A percentile compares a stretch with the other conserved stretches of the same genome.
phyloP scores from a whole-genome alignment of 2,888 invertebrate species.

The Drosophila macrospina region DNA sequence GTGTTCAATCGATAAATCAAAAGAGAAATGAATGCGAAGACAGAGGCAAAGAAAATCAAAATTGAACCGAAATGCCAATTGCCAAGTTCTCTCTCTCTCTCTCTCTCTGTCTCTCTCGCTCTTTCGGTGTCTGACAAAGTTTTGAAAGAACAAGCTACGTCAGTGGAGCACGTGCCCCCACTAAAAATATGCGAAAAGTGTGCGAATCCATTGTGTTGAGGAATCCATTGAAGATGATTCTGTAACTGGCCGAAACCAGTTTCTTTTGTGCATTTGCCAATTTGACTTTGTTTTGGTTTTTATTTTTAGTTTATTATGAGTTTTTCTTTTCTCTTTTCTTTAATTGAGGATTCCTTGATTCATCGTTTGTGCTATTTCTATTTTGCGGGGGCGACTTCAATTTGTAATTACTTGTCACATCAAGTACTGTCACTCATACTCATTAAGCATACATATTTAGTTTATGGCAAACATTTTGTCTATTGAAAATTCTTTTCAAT shows the following conservation, averaged over 20 bases:
- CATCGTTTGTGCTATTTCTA: background rate
- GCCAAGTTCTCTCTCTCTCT: background rate
- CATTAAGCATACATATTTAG: background rate
- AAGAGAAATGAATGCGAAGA: conserved; percentile 5
- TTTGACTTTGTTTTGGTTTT: conserved; percentile 52
- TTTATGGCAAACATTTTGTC: conserved; percentile 3
- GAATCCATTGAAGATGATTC: conserved; percentile 35
- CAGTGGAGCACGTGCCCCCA: conserved; percentile 62
- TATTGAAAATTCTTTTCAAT: conserved; percentile 30
- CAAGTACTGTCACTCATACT: conserved; percentile 1
- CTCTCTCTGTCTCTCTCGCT: background rate
- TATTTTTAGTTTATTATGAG: conserved; percentile 51
- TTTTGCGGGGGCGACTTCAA: conserved; percentile 31
- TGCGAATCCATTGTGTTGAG: conserved; percentile 44
- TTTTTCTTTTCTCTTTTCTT: conserved; percentile 37
- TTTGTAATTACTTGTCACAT: conserved; percentile 30
- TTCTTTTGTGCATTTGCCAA: conserved; percentile 33
- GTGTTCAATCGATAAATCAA: conserved; percentile 52
- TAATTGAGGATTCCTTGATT: conserved; percentile 38
- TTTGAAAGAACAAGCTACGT: conserved; percentile 24
- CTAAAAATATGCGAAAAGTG: conserved; percentile 70
- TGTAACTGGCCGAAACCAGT: conserved; percentile 76
- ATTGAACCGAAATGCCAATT: background rate
- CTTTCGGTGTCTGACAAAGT: background rate
- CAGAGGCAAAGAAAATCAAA: background rate